Evolutionary conservation across 2,797 vertebrate species (phyloP).

Genomic region (Falco berigora): DNA sequence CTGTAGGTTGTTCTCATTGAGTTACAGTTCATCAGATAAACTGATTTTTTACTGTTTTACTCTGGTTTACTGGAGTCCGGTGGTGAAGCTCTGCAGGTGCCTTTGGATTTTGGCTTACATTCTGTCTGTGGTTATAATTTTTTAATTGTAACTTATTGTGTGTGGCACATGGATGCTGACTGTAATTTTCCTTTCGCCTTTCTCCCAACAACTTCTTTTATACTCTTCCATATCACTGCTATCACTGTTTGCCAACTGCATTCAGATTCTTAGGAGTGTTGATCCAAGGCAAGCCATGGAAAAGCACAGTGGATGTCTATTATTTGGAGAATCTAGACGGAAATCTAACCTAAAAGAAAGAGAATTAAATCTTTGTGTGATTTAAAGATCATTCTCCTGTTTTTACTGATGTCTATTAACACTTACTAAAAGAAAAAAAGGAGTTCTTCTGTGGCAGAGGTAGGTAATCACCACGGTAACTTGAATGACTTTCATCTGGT

Average conservation of each 20-base stretch:
- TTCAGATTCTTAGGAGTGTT: too few species aligned
- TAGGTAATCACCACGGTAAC: not conserved
- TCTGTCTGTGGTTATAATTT: not conserved
- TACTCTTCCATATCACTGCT: not conserved
- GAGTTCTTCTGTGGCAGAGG: not conserved
- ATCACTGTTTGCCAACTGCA: not conserved
- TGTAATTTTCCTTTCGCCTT: not conserved
- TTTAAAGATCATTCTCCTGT: conserved; percentile 5
- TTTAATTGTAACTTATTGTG: not conserved
- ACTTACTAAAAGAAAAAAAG: not conserved
- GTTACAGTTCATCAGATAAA: not conserved
- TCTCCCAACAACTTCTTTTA: not conserved
- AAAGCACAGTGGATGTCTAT: not conserved
- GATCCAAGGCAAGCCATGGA: not conserved
- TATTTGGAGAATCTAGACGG: not conserved
- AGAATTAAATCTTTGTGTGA: not conserved
- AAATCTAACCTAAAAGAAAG: conserved; percentile 7
- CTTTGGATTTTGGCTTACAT: not conserved
- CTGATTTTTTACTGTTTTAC: too few species aligned
- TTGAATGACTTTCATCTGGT: not conserved
- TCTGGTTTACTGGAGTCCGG: not conserved
- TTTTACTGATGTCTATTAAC: not conserved
- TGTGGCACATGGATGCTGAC: too few species aligned
- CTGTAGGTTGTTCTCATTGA: not conserved
- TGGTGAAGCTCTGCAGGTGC: not conserved